phyloP scores from a whole-genome alignment of 2,113 vertebrate genomes.

The Hyperopisus bebe region DNA sequence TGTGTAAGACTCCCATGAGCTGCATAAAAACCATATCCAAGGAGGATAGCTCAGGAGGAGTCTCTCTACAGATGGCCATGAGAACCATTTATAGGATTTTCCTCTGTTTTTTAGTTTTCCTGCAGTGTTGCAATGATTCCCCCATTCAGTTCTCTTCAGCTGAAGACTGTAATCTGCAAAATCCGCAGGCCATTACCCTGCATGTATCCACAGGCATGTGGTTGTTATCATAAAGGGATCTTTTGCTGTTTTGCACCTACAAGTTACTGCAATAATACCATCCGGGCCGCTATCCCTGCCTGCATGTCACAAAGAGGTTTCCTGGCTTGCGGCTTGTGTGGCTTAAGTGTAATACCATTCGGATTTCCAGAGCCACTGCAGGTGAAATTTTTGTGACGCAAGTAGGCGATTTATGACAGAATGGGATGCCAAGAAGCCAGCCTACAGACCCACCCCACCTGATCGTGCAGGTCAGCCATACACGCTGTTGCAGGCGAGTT shows the following conservation, averaged over 20 bases:
- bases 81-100: not conserved
- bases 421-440: not conserved
- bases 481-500: constrained; percentile 36
- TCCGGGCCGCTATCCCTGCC: too few species aligned
- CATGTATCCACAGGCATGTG: not conserved
- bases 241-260: not conserved
- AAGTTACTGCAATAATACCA: not conserved
- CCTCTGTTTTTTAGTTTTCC: not conserved
- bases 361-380: not conserved
- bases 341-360: not conserved
- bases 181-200: not conserved
- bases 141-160: not conserved
- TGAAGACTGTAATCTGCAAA: not conserved
- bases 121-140: not conserved
- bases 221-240: not conserved
- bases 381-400: not conserved
- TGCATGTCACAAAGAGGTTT: not conserved
- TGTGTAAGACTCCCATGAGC: too few species aligned
- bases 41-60: not conserved
- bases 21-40: not conserved
- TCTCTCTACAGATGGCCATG: not conserved
- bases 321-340: not conserved
- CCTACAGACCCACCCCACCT: not conserved
- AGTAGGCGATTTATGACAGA: not conserved
- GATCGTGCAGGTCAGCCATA: not conserved